A percentile compares a stretch with the other conserved stretches of the same genome.
These are phyloP conservation scores for Drosophila pandora DNA, from an alignment of 1,140 invertebrate species.

Conservation along the genomic window DNA sequence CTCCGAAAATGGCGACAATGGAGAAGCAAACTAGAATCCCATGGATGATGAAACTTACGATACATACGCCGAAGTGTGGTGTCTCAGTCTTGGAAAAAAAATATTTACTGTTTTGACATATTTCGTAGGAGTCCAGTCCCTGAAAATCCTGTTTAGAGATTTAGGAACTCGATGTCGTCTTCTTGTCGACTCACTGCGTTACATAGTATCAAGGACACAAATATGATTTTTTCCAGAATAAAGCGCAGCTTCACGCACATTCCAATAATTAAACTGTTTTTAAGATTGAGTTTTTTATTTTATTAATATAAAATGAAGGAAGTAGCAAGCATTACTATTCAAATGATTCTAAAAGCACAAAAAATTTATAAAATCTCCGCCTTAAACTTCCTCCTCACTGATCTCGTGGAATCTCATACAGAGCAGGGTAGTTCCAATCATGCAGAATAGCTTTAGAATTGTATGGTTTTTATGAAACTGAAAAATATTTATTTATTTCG, in stretches of 20 bases:
- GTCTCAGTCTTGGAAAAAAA: neutral
- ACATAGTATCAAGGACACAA: neutral
- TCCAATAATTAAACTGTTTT: neutral
- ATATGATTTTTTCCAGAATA: neutral
- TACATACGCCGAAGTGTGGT: neutral
- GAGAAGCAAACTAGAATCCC: neutral
- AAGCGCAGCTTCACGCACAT: neutral
- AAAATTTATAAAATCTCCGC: neutral
- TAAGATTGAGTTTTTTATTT: neutral
- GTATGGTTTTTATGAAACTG: neutral
- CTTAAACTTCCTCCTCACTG: neutral
- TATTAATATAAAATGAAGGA: neutral
- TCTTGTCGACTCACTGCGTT: neutral
- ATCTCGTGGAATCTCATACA: slow-evolving; percentile 3
- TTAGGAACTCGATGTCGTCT: too few species aligned
- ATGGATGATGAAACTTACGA: neutral
- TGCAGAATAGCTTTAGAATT: neutral
- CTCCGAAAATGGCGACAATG: neutral
- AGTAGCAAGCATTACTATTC: neutral
- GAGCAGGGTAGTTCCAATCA: neutral
- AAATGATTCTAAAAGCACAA: neutral
- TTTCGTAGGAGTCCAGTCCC: too few species aligned
- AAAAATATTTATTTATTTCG: too few species aligned
- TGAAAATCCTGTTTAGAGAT: too few species aligned
- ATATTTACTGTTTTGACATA: too few species aligned